A percentile compares a stretch with the other conserved stretches of the same genome.
Conservation (phyloP, 2,888 invertebrate genomes). For the Suillia variegata region DNA sequence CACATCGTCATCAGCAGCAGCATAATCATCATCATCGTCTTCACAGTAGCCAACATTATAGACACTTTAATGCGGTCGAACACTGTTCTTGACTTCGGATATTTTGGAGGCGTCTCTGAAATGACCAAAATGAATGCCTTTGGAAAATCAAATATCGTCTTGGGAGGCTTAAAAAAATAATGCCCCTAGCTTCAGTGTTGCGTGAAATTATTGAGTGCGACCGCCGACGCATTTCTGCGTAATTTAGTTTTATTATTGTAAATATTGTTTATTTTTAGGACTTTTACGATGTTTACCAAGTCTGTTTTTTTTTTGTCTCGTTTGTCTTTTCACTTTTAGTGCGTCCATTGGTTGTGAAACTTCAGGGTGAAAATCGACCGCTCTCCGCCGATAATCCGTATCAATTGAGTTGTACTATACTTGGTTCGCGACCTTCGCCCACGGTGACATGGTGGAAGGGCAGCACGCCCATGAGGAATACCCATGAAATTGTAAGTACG, state of each 20-base stretch:
- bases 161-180: neutral
- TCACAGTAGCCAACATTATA: neutral
- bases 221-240: constrained; percentile 22
- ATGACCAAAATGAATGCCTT: neutral
- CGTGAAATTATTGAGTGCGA: constrained; percentile 24
- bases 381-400: constrained; percentile 74
- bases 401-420: constrained; percentile 74
- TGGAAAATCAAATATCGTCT: too few relatives aligned
- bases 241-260: constrained; percentile 26
- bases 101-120: too few relatives aligned
- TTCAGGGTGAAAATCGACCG: constrained; percentile 73
- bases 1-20: constrained; percentile 16
- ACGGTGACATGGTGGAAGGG: constrained; percentile 81
- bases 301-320: neutral
- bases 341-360: constrained; percentile 72
- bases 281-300: neutral
- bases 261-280: constrained; percentile 20
- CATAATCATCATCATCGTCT: constrained; percentile 1
- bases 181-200: constrained; percentile 10
- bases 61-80: neutral
- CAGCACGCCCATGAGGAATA: constrained; percentile 69
- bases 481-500: constrained; percentile 68
- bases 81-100: too few relatives aligned
- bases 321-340: constrained; percentile 64
- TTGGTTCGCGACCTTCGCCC: constrained; percentile 78